These are phyloP conservation scores for Zenarchopterus dispar DNA, from an alignment of 2,797 vertebrate species.

Conservation along the genomic window DNA sequence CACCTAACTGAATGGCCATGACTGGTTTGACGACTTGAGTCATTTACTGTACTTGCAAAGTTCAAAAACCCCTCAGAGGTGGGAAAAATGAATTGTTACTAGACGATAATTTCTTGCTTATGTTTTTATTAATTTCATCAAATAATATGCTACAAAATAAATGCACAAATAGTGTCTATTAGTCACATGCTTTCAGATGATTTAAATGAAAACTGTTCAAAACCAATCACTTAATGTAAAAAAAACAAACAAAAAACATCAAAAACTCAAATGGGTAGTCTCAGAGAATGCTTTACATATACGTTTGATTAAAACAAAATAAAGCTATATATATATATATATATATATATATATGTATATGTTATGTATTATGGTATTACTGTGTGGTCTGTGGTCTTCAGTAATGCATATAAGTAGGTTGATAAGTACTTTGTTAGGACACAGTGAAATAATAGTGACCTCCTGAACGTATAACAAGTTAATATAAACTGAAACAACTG, in stretches of 20 bases:
- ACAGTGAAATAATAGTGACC: not conserved
- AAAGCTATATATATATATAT: no score
- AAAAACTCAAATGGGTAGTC: no score
- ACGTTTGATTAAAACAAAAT: not conserved
- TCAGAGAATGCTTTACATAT: not conserved
- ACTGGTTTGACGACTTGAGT: slow-evolving; percentile 43
- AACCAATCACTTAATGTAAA: not conserved
- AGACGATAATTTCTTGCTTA: slow-evolving; percentile 37
- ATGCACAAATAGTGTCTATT: no score
- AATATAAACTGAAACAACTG: no score
- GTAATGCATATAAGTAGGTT: not conserved
- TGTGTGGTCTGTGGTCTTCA: not conserved
- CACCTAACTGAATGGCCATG: slow-evolving; percentile 37
- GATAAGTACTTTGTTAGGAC: not conserved
- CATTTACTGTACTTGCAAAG: slow-evolving; percentile 35
- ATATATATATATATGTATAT: no score
- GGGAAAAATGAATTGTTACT: slow-evolving; percentile 35
- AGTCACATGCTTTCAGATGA: not conserved
- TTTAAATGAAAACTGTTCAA: not conserved
- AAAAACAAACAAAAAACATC: no score
- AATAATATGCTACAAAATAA: no score
- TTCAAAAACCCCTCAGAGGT: slow-evolving; percentile 12
- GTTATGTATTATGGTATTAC: no score
- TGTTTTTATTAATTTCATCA: not conserved
- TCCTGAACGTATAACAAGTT: not conserved